Base-by-base conservation (phyloP, 2,113 vertebrate genomes). In the Hipposideros armiger region DNA sequence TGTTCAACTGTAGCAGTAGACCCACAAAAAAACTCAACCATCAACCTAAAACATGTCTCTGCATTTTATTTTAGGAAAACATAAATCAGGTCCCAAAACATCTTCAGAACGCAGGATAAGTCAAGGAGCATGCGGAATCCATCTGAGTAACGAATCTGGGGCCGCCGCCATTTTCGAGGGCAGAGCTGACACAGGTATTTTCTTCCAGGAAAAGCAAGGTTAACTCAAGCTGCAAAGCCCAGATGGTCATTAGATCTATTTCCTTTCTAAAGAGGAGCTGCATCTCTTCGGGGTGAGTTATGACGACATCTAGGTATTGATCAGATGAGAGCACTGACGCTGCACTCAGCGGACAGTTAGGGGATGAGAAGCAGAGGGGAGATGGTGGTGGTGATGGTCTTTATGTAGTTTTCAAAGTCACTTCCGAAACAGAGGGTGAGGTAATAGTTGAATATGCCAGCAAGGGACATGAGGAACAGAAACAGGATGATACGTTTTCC, bases 401-500 rank as follows among this genome's bases (percentile, higher is more conserved):
- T 99, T 54, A 99, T 99, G 83, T 99, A 98, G 32, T 98, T 99
- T 97, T 99, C 99, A 94, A 99, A 99, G 98, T 99, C 98, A 90
- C 98, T 99, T 97, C 99, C 98, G 0, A 98, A 99, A 96, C 98
- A 95, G 60, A 97, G 95, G 84, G 97, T 4, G 90, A 99, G 98
- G 97, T 99, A 98, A 97, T 99, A 99, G 98, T 99, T 99, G 83
- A 99, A 64, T 91, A 99, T 98, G 20, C 99, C 99, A 76, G 99
- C 99, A 0, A 99, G 4, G 54, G 99, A 99, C 99, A 99, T 99
- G 90, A 99, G 97, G 96, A 99, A 98, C 96, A 99, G 99, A 98
- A 99, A 99, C 87, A 98, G 95, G 82, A 99, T 98, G 93, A 99
- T 98, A 10, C 99, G 99, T 58, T 99, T 99, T 91, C 99, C 99